Conservation (phyloP, 2,797 vertebrate species). For the Esox lucius region DNA sequence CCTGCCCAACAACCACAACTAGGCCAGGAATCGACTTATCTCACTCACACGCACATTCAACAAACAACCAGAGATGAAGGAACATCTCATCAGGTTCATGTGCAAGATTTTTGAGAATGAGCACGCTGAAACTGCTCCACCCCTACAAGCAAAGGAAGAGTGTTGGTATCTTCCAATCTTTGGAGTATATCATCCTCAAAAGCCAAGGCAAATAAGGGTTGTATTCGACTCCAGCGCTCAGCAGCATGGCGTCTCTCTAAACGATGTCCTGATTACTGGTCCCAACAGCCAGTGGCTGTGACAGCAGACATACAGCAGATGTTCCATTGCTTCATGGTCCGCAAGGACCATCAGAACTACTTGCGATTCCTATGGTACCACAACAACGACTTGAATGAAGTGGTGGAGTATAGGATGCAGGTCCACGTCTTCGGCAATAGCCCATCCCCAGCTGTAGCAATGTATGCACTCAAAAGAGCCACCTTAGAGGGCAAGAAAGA, state of each 20-base stretch:
- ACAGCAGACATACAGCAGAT: too few relatives aligned
- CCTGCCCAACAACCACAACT: neutral
- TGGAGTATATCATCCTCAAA: too few relatives aligned
- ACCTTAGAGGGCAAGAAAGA: neutral
- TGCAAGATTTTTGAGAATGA: neutral
- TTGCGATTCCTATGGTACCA: too few relatives aligned
- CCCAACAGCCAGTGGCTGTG: too few relatives aligned
- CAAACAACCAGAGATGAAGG: neutral
- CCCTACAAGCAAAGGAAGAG: neutral
- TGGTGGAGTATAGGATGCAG: neutral
- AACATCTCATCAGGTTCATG: too few relatives aligned
- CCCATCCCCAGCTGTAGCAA: neutral
- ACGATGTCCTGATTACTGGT: neutral
- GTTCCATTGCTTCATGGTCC: too few relatives aligned
- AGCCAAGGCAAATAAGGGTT: too few relatives aligned
- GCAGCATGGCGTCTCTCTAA: neutral
- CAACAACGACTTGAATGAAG: neutral
- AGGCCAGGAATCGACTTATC: neutral
- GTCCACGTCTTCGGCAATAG: neutral
- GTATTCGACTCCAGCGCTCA: neutral
- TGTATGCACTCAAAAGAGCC: neutral
- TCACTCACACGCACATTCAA: neutral
- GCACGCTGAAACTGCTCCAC: neutral
- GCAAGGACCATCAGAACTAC: too few relatives aligned
- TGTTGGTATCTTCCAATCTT: too few relatives aligned